Evolutionary conservation across 37 sponge, comb jelly and placozoan species (phyloP), one percentile per base, ranked within the genome.

Genomic region (Cliona cf. orientalis): DNA sequence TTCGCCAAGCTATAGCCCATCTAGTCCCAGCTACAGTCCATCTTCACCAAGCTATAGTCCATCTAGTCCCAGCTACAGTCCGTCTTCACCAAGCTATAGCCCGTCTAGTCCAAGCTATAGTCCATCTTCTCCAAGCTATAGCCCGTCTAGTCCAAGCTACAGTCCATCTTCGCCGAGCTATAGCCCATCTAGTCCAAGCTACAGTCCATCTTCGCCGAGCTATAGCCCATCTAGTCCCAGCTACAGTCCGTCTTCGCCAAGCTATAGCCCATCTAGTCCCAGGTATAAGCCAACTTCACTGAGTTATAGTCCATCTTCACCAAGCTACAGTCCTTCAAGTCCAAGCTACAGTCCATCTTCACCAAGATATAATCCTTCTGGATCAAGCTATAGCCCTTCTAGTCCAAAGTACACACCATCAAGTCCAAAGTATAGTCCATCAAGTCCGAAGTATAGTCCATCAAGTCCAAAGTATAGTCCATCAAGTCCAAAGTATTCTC

Each of bases 271-370:
- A 11, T 83, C 90, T 9, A 79, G 84, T 22, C 94, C 94, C 29
- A 79, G 64, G 12, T 86, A 89, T 59, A 66, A 76, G 22, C 89
- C 92, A 31, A 76, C 91, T 1, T 69, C 85, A 4, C 98, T 95
- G 7, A 79, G 64, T 5, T 97, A 97, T 72, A 83, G 88, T 21
- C 95, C 97, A n/a, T 80, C 91, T 0, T 68, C 72, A 40, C 99
- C 99, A 26, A 84, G 80, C 0, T 98, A 98, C 80, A 76, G 85
- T 32, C 99, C 99, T 5, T 85, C 99, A 29, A 86, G 90, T 6
- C 99, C 93, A 0, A 53, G 74, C 28, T n/a, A 98, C 59, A 75
- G 83, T 21, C 97, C 97, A 12, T 90, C 90, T 25, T 81, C 84
- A 6, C 94, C 94, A 22, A 84, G 74, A 35, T 97, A 97, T 71